Evolutionary conservation across 1,140 invertebrate genomes (phyloP).

Genomic region (Babylonia areolata): DNA sequence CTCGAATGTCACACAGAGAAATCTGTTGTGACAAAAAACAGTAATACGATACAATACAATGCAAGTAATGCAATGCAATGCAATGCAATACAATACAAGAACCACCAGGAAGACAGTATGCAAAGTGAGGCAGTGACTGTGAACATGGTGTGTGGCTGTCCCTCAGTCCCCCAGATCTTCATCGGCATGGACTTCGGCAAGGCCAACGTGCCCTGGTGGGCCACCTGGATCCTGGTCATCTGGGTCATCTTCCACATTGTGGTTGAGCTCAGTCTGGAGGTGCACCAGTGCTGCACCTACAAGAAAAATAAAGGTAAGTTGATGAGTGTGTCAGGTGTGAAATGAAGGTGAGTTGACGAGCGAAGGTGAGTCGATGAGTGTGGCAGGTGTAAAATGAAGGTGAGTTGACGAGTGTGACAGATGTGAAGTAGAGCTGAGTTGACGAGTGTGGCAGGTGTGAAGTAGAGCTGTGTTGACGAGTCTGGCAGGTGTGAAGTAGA

Average conservation of each 20-base stretch:
- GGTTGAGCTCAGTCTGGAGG: slow-evolving; percentile 88
- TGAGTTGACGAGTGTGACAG: no score
- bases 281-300: slow-evolving; percentile 75
- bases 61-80: no score
- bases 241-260: slow-evolving; percentile 93
- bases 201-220: slow-evolving; percentile 89
- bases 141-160: neutral
- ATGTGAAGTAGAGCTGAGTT: no score
- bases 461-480: no score
- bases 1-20: no score
- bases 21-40: no score
- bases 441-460: no score
- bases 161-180: slow-evolving; percentile 92
- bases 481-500: no score
- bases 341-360: neutral
- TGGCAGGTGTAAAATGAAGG: no score
- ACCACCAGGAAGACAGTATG: no score
- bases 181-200: slow-evolving; percentile 90
- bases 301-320: slow-evolving; percentile 74
- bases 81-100: no score
- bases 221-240: slow-evolving; percentile 89
- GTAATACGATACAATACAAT: no score
- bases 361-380: neutral
- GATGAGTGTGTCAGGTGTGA: neutral
- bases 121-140: neutral